These are phyloP conservation scores for Pristionchus arcanus DNA, from an alignment of 2,888 invertebrate species.

Conservation along the genomic window DNA sequence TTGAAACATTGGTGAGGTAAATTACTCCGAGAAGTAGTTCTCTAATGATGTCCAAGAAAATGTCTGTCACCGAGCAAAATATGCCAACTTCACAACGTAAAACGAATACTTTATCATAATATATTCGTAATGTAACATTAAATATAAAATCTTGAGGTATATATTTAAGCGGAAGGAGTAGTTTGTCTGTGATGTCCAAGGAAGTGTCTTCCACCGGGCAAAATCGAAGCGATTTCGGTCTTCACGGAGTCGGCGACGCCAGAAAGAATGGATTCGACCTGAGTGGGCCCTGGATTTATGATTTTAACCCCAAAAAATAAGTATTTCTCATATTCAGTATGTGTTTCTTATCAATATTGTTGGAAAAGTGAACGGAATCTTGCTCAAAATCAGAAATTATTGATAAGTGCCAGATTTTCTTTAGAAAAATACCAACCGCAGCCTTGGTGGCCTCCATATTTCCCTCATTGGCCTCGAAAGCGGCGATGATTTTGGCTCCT, in stretches of 20 bases:
- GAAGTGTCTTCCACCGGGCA: conserved; percentile 22
- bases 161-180: background rate
- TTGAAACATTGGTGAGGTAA: background rate
- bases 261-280: conserved; percentile 4
- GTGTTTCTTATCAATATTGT: too few species aligned
- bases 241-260: conserved; percentile 4
- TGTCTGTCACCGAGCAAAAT: background rate
- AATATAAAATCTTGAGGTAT: background rate
- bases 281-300: background rate
- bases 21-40: background rate
- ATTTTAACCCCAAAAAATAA: too few species aligned
- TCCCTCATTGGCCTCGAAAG: background rate
- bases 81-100: too few species aligned
- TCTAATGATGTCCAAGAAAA: background rate
- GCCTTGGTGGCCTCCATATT: background rate
- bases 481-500: background rate
- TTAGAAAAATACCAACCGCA: background rate
- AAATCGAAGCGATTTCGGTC: background rate
- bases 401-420: too few species aligned
- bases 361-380: too few species aligned
- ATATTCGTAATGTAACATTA: background rate
- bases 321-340: too few species aligned
- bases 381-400: too few species aligned
- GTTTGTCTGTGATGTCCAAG: background rate
- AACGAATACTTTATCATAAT: too few species aligned